Evolutionary conservation across 1,140 invertebrate species (phyloP), one percentile per base, ranked within the genome.

Genomic region (Drosophila equinoxialis): DNA sequence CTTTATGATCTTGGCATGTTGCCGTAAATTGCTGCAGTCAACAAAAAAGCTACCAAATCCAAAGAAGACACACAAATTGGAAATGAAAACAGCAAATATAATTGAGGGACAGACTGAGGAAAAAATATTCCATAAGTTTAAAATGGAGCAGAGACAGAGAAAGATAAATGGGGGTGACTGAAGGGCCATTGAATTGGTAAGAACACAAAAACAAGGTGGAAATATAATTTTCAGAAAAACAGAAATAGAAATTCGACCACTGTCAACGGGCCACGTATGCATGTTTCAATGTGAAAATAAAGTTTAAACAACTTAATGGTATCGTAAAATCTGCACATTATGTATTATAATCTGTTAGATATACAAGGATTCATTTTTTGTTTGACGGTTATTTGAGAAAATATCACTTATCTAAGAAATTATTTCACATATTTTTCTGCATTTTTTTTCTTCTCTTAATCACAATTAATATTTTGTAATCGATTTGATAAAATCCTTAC

Each of bases 21-120:
- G 83, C 84, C 83, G 83, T 86, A 86, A 86, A 86, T 86, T 86
- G 84, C 77, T 86, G 84, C 84, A 86, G 84, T 89, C 83, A 86
- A 87, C 83, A 86, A 70, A 68, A 71, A 79, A 14, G 11, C 41
- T 63, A 74, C 23, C 45, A 42, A 35, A 45, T 71, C 71, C 60
- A 81, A 67, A 73, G 71, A 67, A 26, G 67, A 74, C 23, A 77
- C 73, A 80, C 84, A 83, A 86, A 87, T 86, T 86, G 62, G 66
- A 79, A 69, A 87, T 87, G 76, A 77, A 83, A 87, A 87, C 79
- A 75, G 45, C 35, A 48, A 60, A 72, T 68, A 72, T 75, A 67
- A 71, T 68, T 45, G 42, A 58, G 54, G 17, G 11, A 23, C 45
- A 51, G 42, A 48, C 35, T 8, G 39, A 42, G 2, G 7, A 86